A percentile compares a stretch with the other conserved stretches of the same genome.
These are phyloP conservation scores for Rhineura floridana DNA, from an alignment of 2,113 vertebrate species.

Conservation along the genomic window DNA sequence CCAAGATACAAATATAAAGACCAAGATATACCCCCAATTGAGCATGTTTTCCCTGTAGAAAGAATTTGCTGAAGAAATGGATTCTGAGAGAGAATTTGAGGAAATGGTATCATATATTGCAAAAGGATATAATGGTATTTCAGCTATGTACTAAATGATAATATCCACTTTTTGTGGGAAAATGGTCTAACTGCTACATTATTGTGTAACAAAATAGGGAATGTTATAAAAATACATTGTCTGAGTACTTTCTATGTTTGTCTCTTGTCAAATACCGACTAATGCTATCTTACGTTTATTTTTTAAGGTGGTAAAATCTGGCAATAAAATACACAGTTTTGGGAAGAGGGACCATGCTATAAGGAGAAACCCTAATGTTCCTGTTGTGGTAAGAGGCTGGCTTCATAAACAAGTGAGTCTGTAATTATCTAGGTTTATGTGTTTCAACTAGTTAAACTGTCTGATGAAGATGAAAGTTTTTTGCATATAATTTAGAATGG, in stretches of 20 bases:
- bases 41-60: background rate
- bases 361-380: constrained; percentile 92
- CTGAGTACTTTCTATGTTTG: background rate
- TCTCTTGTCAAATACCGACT: background rate
- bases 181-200: constrained; percentile 16
- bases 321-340: constrained; percentile 91
- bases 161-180: constrained; percentile 35
- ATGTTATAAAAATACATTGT: constrained; percentile 29
- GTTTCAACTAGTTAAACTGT: background rate
- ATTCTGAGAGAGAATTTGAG: background rate
- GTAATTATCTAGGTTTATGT: background rate
- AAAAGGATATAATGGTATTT: background rate
- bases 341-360: constrained; percentile 96
- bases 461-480: background rate
- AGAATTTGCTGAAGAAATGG: background rate
- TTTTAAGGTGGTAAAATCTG: constrained; percentile 80
- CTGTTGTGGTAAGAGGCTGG: constrained; percentile 96
- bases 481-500: background rate
- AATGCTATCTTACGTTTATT: constrained; percentile 1
- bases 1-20: background rate
- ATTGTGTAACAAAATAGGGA: constrained; percentile 25
- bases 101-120: background rate
- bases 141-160: constrained; percentile 10
- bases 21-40: background rate
- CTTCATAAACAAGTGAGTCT: constrained; percentile 92